Base-by-base conservation (phyloP, 2,113 vertebrate species). In the Anser cygnoides region DNA sequence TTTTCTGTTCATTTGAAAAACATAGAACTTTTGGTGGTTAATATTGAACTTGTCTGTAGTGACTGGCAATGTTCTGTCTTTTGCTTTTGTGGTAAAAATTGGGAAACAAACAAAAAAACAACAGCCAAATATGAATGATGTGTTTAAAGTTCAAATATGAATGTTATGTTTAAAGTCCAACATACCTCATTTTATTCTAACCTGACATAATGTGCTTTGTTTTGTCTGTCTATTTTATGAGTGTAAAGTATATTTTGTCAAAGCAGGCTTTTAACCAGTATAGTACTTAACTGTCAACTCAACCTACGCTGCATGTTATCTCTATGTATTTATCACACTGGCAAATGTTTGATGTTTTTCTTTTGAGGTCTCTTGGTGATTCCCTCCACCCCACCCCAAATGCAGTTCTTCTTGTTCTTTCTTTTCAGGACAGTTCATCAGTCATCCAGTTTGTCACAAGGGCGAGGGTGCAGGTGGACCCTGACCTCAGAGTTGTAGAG, bases 371-470 rank as follows among this genome's bases (percentile, higher is more conserved):
- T 59, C 55, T 29, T 39, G 23, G 3, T 33, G 8, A 6, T 16
- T 43, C 52, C 43, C 55, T 72, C n/a, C 29, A 62, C 50, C 58
- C 3, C 10, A 49, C 15, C 5, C 35, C 23, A 50, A 70, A 28
- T 77, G 9, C 12, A 76, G 5, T 67, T 91, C 15, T 68, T 92
- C 33, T 12, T 77, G 31, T 72, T 91, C 58, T 85, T 93, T 75
- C 52, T 93, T 89, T 59, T 80, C 97, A 99, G 99, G 99, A 99
- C 84, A 99, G 98, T 78, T 99, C 99, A 10, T 99, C 99, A 0
- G 98, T 99, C 88, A 99, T 99, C 96, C 99, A 99, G 97, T 99
- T 99, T 78, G 98, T 99, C 97, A 98, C 99, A 26, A 98, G 98
- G 31, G 98, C 98, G 25, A 98, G 92, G 11, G 97, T 99, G 59